Evolutionary conservation across 2,888 invertebrate species (phyloP).

Genomic region (Lasius fuliginosus): DNA sequence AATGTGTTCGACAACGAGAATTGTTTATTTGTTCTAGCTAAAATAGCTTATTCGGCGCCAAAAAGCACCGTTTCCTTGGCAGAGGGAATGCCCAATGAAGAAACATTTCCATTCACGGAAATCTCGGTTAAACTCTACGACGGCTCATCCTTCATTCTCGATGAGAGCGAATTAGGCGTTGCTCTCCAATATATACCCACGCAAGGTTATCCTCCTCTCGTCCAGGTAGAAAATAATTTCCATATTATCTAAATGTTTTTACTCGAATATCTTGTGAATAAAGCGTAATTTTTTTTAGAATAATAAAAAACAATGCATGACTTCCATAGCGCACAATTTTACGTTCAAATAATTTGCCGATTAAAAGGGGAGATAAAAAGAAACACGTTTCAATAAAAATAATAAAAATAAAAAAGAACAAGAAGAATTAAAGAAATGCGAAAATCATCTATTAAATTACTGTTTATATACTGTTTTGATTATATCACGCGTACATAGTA

Average conservation of each 20-base stretch:
- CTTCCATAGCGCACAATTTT: background rate
- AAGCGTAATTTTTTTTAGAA: background rate
- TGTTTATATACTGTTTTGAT: background rate
- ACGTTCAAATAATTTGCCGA: background rate
- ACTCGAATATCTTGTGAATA: background rate
- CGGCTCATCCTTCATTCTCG: slow-evolving; percentile 87
- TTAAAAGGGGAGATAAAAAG: background rate
- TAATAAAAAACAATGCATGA: background rate
- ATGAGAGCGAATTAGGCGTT: slow-evolving; percentile 88
- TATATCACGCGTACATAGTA: background rate
- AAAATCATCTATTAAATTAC: background rate
- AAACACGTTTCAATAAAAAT: background rate
- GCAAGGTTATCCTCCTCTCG: slow-evolving; percentile 88
- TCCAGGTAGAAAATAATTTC: slow-evolving; percentile 76
- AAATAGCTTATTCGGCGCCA: slow-evolving; percentile 86
- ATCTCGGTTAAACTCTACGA: slow-evolving; percentile 88
- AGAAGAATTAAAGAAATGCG: background rate
- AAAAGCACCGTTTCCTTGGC: slow-evolving; percentile 89
- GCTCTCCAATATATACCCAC: slow-evolving; percentile 93
- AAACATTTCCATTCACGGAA: slow-evolving; percentile 90
- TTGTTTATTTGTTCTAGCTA: slow-evolving; percentile 83
- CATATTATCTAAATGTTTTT: background rate
- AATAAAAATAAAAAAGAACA: background rate
- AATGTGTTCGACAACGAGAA: background rate
- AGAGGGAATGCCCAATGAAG: slow-evolving; percentile 92